Evolutionary conservation across 2,888 invertebrate species (phyloP).

Genomic region (Perizoma affinitatum): DNA sequence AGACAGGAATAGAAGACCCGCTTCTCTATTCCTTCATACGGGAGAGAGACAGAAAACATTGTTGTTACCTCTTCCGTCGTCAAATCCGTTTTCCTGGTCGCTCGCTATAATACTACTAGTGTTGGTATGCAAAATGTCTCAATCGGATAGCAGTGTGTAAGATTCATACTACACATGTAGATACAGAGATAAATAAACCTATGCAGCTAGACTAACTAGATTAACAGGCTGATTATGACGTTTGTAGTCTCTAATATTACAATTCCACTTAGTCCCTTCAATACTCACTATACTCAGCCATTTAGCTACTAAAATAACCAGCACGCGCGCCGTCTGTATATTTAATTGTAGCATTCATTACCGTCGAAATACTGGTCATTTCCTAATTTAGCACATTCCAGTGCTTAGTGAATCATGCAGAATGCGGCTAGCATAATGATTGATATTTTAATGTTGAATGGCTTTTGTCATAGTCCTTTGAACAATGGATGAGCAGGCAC

Average conservation of each 20-base stretch:
- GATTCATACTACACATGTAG: too few relatives aligned
- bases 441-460: constrained; percentile 30
- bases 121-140: too few relatives aligned
- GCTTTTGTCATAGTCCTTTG: constrained; percentile 5
- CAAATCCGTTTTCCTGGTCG: too few relatives aligned
- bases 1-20: too few relatives aligned
- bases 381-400: constrained; percentile 54
- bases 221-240: too few relatives aligned
- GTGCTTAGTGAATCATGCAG: constrained; percentile 39
- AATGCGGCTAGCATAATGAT: constrained; percentile 30
- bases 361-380: constrained; percentile 46
- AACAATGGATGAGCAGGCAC: neutral
- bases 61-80: too few relatives aligned
- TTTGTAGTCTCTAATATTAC: neutral
- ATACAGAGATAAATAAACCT: too few relatives aligned
- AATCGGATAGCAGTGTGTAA: too few relatives aligned
- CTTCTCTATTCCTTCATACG: too few relatives aligned
- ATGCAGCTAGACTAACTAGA: too few relatives aligned
- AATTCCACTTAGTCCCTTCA: constrained; percentile 1
- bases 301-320: constrained; percentile 19
- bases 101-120: too few relatives aligned
- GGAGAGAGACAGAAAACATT: too few relatives aligned
- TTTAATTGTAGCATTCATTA: constrained; percentile 30
- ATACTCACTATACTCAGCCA: constrained; percentile 11
- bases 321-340: constrained; percentile 25